phyloP scores from a whole-genome alignment of 2,797 vertebrate genomes.

The Percopsis omiscomaycus region DNA sequence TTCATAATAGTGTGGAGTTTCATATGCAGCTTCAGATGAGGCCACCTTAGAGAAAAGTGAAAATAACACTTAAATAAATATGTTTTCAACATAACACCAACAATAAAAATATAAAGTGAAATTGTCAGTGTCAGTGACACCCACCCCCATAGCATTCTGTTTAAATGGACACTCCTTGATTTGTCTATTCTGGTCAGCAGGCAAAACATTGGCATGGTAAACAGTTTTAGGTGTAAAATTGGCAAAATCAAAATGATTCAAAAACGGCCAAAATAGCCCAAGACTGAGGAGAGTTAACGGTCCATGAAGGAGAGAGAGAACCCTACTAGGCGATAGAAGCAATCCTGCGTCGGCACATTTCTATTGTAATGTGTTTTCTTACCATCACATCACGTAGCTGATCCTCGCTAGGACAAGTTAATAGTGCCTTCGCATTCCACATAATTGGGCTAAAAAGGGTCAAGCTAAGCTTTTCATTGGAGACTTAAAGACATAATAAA shows the following conservation, averaged over 20 bases:
- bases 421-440: slow-evolving; percentile 43
- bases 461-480: slow-evolving; percentile 52
- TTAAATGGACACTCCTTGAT: neutral
- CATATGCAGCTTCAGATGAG: slow-evolving; percentile 1
- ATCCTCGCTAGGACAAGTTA: slow-evolving; percentile 51
- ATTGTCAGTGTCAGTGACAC: neutral
- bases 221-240: too few species aligned
- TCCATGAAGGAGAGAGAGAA: slow-evolving; percentile 41
- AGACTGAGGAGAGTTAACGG: slow-evolving; percentile 42
- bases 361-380: slow-evolving; percentile 61
- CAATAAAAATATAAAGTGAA: neutral
- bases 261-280: too few species aligned
- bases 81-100: slow-evolving; percentile 7
- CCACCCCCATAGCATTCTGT: slow-evolving; percentile 4
- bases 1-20: slow-evolving; percentile 11
- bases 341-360: slow-evolving; percentile 67
- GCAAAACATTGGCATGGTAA: too few species aligned
- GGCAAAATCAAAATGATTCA: too few species aligned
- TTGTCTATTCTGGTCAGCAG: too few species aligned
- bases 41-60: slow-evolving; percentile 31
- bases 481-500: slow-evolving; percentile 37
- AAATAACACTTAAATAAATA: slow-evolving; percentile 18
- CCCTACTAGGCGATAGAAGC: slow-evolving; percentile 46
- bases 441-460: slow-evolving; percentile 45
- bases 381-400: slow-evolving; percentile 16